phyloP scores from a whole-genome alignment of 2,113 vertebrate genomes.

The Dromiciops gliroides region DNA sequence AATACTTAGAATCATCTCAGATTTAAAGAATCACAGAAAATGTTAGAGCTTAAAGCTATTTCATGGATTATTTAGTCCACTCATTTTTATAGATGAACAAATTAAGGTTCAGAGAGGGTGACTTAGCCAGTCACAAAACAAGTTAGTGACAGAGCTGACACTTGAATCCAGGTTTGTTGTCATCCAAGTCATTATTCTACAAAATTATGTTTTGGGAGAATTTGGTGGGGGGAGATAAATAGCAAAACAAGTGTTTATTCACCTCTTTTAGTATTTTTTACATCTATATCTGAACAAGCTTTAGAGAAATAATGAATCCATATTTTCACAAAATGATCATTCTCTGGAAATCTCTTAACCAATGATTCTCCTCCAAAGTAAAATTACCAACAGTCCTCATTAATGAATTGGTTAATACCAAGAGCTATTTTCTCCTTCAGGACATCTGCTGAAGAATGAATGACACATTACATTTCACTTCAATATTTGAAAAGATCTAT shows the following conservation, averaged over 20 bases:
- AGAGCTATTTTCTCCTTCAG: not conserved
- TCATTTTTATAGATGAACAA: not conserved
- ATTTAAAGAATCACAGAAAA: not conserved
- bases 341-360: not conserved
- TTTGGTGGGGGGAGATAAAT: not conserved
- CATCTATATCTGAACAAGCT: not conserved
- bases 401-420: not conserved
- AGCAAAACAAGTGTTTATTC: not conserved
- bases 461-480: not conserved
- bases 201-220: not conserved
- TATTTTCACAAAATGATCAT: fast-evolving
- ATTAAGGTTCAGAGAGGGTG: not conserved
- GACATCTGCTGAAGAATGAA: not conserved
- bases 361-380: not conserved
- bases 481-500: not conserved
- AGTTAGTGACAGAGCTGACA: not conserved
- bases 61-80: not conserved
- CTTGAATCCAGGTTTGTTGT: not conserved
- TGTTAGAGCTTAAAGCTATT: not conserved
- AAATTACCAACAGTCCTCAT: not conserved
- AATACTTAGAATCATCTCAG: not conserved
- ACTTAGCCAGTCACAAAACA: not conserved
- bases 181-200: not conserved
- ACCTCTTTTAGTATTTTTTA: not conserved
- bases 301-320: not conserved